A percentile compares a stretch with the other conserved stretches of the same genome.
phyloP scores from a whole-genome alignment of 2,888 invertebrate genomes.

The Cheilosia urbana region DNA sequence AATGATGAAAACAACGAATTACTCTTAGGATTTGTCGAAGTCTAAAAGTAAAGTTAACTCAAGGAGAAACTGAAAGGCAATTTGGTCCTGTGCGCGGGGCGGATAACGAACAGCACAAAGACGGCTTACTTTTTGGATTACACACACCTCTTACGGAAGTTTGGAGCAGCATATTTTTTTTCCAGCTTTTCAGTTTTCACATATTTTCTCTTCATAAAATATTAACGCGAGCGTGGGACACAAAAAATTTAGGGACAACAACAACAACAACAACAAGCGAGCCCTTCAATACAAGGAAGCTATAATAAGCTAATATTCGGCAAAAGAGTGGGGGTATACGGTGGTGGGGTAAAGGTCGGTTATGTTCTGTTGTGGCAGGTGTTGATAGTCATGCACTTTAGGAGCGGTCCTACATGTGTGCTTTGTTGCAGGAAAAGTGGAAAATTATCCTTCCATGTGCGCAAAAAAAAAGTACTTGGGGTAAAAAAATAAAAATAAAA shows the following conservation, averaged over 20 bases:
- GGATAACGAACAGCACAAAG: background rate
- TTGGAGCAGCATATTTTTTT: background rate
- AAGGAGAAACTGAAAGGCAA: background rate
- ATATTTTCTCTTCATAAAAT: constrained; percentile 40
- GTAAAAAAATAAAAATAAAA: constrained; percentile 14
- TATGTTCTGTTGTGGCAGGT: constrained; percentile 33
- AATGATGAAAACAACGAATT: constrained; percentile 8
- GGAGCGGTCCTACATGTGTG: constrained; percentile 33
- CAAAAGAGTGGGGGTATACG: background rate
- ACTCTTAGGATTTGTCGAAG: background rate
- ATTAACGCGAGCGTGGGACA: constrained; percentile 30
- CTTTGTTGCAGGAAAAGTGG: constrained; percentile 39
- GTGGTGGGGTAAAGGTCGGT: constrained; percentile 21
- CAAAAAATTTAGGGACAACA: constrained; percentile 33
- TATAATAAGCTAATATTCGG: constrained; percentile 14
- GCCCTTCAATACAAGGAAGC: constrained; percentile 7
- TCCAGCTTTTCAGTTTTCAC: constrained; percentile 3
- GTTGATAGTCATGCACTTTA: constrained; percentile 71
- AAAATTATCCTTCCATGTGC: constrained; percentile 75
- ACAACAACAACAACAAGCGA: constrained; percentile 15
- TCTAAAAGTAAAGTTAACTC: background rate
- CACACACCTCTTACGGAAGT: constrained; percentile 2
- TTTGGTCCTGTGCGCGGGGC: background rate
- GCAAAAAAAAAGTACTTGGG: constrained; percentile 5
- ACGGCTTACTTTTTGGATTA: background rate